Evolutionary conservation across 2,888 invertebrate genomes (phyloP), one percentile per base, ranked within the genome.

Genomic region (Xanthorhoe spadicearia): DNA sequence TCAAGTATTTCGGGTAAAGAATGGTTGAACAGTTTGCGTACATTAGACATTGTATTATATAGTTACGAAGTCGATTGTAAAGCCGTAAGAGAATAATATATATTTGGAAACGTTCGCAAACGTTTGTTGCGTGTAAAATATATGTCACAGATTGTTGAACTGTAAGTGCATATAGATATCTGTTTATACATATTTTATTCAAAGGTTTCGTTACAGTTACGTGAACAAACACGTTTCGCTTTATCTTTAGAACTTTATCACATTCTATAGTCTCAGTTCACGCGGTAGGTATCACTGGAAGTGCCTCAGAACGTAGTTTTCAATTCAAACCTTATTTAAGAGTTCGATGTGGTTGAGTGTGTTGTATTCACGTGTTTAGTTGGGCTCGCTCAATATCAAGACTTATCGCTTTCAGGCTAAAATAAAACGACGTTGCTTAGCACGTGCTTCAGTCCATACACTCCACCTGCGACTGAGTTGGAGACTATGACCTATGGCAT

Each of bases 311-410:
- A 66, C 38, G 73, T 75, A 77, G 76, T 72, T 67, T 73, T 71
- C 63, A 57, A 72, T 71, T 71, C 61, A 71, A 67, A 60, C 62
- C 69, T 73, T 61, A 63, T 68, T 50, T 74, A 78, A 78, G 79
- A 77, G 77, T 78, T 86, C 83, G 80, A 84, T 85, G 80, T 84
- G 85, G 76, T 87, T 86, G 88, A 87, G 87, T 90, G 88, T 89
- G 85, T 83, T 87, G 81, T 87, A 83, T 85, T 85, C 86, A 87
- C 86, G 82, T 88, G 82, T 86, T 87, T 86, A 86, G 88, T 92
- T 92, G 90, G 86, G 90, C 86, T 89, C 90, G 92, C 92, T 93
- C 93, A 93, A 91, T 91, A 83, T 82, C 86, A 92, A 93, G 92
- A 93, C 92, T 93, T 91, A 85, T 88, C 81, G 89, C 89, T 90